Percentiles rank a stretch among this genome's conserved stretches.
phyloP scores from a whole-genome alignment of 2,113 vertebrate genomes.

The Carassius gibelio region DNA sequence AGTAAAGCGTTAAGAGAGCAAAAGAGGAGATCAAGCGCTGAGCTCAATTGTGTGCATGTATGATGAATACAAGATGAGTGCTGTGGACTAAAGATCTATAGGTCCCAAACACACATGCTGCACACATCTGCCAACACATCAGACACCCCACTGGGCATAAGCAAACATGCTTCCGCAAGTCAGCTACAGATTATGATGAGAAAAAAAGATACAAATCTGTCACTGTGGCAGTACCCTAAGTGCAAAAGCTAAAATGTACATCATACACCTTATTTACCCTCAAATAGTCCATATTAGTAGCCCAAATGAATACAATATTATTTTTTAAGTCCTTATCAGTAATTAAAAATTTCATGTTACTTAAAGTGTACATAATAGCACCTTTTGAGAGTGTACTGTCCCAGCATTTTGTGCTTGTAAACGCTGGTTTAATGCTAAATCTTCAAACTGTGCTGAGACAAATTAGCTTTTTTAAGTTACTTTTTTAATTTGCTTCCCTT shows the following conservation, averaged over 20 bases:
- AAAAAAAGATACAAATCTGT: too few relatives aligned
- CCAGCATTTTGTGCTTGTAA: too few relatives aligned
- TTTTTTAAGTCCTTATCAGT: too few relatives aligned
- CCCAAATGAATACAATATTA: too few relatives aligned
- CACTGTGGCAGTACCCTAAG: too few relatives aligned
- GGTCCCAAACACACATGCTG: neutral
- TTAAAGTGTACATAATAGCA: too few relatives aligned
- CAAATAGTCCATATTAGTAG: too few relatives aligned
- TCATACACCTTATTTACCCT: too few relatives aligned
- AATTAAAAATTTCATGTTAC: too few relatives aligned
- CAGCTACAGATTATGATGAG: neutral
- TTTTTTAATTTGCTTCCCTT: neutral
- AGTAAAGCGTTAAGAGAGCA: neutral
- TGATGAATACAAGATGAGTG: constrained; percentile 22
- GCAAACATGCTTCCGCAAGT: neutral
- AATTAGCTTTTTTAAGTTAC: neutral
- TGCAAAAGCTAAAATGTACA: too few relatives aligned
- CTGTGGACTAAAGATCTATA: constrained; percentile 7
- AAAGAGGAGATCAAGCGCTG: neutral
- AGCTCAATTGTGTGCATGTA: constrained; percentile 5
- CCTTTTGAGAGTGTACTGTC: too few relatives aligned
- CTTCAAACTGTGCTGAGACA: neutral
- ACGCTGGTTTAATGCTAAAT: neutral
- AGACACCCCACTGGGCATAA: neutral
- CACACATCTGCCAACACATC: constrained; percentile 36